Evolutionary conservation across 1,140 invertebrate genomes (phyloP), one percentile per base, ranked within the genome.

Genomic region (Brachionus koreanus): DNA sequence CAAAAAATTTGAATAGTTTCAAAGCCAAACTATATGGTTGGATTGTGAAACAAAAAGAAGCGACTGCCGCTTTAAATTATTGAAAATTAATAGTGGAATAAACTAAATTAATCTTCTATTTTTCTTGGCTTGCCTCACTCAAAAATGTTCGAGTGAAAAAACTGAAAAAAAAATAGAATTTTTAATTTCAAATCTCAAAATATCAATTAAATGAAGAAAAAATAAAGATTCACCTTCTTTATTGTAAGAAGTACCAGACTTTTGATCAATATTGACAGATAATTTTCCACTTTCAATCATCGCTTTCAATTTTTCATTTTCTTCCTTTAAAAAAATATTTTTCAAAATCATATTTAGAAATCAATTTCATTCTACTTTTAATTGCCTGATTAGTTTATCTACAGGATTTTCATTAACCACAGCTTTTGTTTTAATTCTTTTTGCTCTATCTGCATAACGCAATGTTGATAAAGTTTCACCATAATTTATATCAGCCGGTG

Each of bases 371-470:
- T 86, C 87, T 10, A 65, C 63, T 65, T 65, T 33, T n/a, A 65
- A n/a, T 84, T 89, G 87, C 83, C 88, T 83, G 52, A 89, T 88
- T 29, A 89, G 79, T 85, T 88, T 88, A 79, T 89, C 88, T 63
- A 89, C 72, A 6, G 88, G 88, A 81, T 88, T 88, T 83, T 89
- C 88, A 88, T 99, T 99, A 79, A 99, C 93, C 83, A 93, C 92
- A 67, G 96, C 96, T 84, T 93, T 92, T 88, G 99, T 99, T 86
- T 96, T 94, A 83, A 99, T 99, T 86, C 94, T 96, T 89, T 99
- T 99, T 2, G 97, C 96, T 76, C 97, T 90, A 89, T 95, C 96
- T 1, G 98, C 97, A 89, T 99, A 99, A 10, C 98, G 90, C 13
- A 89, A 85, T 0, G 88, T 89, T 77, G 87, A 88, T 6, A 89